Base-by-base conservation (phyloP, 2,797 vertebrate genomes). In the Trichosurus vulpecula region DNA sequence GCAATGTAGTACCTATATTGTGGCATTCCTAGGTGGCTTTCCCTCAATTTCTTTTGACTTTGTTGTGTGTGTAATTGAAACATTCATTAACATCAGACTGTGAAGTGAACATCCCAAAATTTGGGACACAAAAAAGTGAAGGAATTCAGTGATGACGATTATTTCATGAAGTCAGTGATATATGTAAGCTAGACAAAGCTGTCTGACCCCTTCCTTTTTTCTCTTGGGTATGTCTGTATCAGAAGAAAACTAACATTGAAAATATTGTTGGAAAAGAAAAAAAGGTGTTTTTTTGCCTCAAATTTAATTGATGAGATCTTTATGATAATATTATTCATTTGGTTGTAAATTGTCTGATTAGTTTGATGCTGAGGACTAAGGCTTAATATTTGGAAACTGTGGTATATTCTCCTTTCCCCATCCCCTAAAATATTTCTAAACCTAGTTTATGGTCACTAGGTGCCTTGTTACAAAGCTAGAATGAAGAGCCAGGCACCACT, bases 271-370 rank as follows among this genome's bases (percentile, higher is more conserved):
- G 81, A 1, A 1, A 94, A 93, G 53, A 94, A 47, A 81, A 35
- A 94, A 92, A 10, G 87, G n/a, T n/a, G n/a, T 11, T 90, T 52
- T 90, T 91, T 52, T 66, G 41, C 5, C 90, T 6, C 22, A 92
- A 94, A 95, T 91, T 91, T 90, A 94, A 94, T 55, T 35, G 66
- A 96, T 41, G 13, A 56, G 0, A 0, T 5, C 52, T 27, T 55
- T 93, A 87, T 51, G 91, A n/a, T 97, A 95, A 81, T 90, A 51
- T 35, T 94, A 94, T 81, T 95, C 55, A 93, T 57, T 9, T 0
- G 56, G 2, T 52, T 93, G 90, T 51, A 92, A 92, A 66, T 91
- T 90, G 92, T 30, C 55, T 66, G 1, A 35, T 9, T 11, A 92
- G 30, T 92, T 25, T 54, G 90, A 92, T 54, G n/a, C 81, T 93